A percentile compares a stretch with the other conserved stretches of the same genome.
phyloP scores from a whole-genome alignment of 2,797 vertebrate genomes.

The Pseudochromis fuscus region DNA sequence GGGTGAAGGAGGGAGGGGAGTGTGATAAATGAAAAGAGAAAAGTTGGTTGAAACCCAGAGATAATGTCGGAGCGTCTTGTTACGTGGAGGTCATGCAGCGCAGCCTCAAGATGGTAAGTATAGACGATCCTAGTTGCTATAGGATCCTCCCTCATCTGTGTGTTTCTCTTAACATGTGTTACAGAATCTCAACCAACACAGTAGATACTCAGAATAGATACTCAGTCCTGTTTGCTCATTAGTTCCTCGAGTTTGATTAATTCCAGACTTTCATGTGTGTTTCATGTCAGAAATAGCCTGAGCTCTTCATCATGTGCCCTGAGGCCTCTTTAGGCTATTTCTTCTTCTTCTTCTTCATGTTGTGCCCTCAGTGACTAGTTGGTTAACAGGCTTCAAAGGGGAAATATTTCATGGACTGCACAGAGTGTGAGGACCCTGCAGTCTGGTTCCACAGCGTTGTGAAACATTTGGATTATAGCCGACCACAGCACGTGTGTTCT shows the following conservation, averaged over 20 bases:
- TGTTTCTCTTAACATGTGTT: conserved; percentile 23
- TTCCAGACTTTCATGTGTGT: conserved; percentile 10
- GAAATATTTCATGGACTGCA: conserved; percentile 15
- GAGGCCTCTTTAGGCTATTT: conserved; percentile 34
- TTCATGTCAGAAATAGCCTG: conserved; percentile 39
- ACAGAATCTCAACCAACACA: conserved; percentile 2
- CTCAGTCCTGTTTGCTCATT: conserved; percentile 12
- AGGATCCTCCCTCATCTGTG: conserved; percentile 16
- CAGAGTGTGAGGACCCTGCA: background rate
- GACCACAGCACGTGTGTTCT: background rate
- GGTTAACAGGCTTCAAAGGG: conserved; percentile 38
- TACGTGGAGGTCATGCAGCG: conserved; percentile 48
- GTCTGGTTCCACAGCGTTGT: background rate
- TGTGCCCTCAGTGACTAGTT: conserved; percentile 25
- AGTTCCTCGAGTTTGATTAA: conserved; percentile 17
- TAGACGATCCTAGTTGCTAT: conserved; percentile 26
- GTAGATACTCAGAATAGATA: background rate
- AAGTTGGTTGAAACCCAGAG: conserved; percentile 59
- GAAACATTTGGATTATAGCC: conserved; percentile 5
- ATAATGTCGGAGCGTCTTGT: conserved; percentile 43
- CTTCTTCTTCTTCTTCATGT: conserved; percentile 38
- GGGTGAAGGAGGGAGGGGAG: conserved; percentile 15
- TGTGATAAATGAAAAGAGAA: conserved; percentile 66
- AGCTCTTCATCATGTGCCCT: conserved; percentile 25
- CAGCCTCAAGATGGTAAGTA: conserved; percentile 39